Conservation (phyloP, 2,113 vertebrate genomes). For the Uria lomvia region DNA sequence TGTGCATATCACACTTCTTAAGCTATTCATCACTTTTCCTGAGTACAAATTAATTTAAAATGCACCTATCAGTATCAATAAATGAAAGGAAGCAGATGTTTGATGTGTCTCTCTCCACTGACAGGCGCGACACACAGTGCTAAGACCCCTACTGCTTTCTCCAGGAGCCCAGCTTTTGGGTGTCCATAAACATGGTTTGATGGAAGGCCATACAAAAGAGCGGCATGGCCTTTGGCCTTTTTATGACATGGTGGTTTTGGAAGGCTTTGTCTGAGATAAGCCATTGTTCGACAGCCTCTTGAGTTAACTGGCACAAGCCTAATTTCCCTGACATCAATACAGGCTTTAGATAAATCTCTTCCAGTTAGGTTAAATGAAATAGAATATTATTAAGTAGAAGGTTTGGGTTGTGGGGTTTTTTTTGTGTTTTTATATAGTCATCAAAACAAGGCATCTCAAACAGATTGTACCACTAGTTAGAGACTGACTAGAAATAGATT, state of each 20-base stretch:
- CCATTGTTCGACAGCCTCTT: conserved; percentile 9
- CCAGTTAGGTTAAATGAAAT: neutral
- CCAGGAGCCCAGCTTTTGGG: conserved; percentile 40
- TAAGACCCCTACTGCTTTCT: conserved; percentile 40
- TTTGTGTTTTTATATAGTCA: neutral
- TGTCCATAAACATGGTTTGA: conserved; percentile 48
- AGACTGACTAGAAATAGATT: neutral
- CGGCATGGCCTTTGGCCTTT: conserved; percentile 37
- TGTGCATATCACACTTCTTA: conserved; percentile 52
- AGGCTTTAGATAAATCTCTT: neutral
- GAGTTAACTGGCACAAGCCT: conserved; percentile 22
- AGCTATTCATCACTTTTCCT: conserved; percentile 58
- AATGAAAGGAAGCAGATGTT: conserved; percentile 70
- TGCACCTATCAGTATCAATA: conserved; percentile 67
- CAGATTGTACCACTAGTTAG: neutral
- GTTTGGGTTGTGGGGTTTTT: rapidly evolving
- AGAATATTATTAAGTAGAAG: neutral
- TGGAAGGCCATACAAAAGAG: conserved; percentile 21
- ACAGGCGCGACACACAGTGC: conserved; percentile 49
- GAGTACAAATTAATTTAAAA: conserved; percentile 63
- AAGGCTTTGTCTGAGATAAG: conserved; percentile 47
- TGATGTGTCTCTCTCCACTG: conserved; percentile 64
- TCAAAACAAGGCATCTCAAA: neutral
- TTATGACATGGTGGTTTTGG: conserved; percentile 3
- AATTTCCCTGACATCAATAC: conserved; percentile 16